A percentile compares a stretch with the other conserved stretches of the same genome.
Evolutionary conservation across 2,797 vertebrate genomes (phyloP).

Genomic region (Momotus momota): DNA sequence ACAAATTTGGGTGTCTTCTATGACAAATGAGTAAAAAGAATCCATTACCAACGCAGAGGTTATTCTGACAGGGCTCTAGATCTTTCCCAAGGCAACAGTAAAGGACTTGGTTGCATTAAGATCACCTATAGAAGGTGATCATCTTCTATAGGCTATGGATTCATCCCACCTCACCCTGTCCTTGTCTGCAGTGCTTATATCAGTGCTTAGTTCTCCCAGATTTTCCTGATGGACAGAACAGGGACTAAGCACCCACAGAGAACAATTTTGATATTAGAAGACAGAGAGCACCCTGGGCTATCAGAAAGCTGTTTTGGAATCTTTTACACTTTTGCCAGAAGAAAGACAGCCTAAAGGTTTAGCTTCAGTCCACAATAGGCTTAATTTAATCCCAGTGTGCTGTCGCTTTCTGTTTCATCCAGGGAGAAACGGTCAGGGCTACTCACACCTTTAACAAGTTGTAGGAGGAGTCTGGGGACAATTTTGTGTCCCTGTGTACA

Average conservation of each 20-base stretch:
- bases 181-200: not conserved
- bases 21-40: not conserved
- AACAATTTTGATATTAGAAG: not conserved
- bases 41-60: not conserved
- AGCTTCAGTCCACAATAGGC: not conserved
- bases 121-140: not conserved
- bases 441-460: not conserved
- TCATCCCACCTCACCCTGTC: not conserved
- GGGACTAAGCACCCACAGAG: not conserved
- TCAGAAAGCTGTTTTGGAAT: not conserved
- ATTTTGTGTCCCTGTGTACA: not conserved
- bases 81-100: not conserved
- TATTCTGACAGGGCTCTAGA: not conserved
- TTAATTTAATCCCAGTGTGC: not conserved
- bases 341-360: not conserved
- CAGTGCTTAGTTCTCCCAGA: not conserved
- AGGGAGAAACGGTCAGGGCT: accelerated
- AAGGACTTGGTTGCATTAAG: not conserved
- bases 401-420: not conserved
- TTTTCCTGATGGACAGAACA: not conserved
- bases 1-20: not conserved
- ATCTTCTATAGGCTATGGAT: not conserved
- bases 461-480: not conserved
- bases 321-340: not conserved
- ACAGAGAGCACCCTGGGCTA: not conserved